Percentiles rank a stretch among this genome's conserved stretches.
These are phyloP conservation scores for Atta cephalotes DNA, from an alignment of 1,140 invertebrate genomes.

Conservation along the genomic window DNA sequence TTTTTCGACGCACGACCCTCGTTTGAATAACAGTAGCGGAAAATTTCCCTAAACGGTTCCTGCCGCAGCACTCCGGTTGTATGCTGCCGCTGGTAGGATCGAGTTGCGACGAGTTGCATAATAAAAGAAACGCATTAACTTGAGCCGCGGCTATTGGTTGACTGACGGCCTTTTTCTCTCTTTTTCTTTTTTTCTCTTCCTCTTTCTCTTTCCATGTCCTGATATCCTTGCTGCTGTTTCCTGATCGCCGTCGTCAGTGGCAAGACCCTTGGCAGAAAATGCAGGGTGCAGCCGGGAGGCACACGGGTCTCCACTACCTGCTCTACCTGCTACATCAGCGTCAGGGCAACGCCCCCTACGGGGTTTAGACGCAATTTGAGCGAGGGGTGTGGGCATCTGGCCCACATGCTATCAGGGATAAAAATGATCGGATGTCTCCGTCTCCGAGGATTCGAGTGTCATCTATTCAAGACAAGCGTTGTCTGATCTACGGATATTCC, in stretches of 20 bases:
- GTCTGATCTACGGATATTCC: constrained; percentile 45
- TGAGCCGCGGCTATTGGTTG: constrained; percentile 65
- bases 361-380: constrained; percentile 52
- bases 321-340: constrained; percentile 82
- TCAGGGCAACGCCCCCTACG: constrained; percentile 35
- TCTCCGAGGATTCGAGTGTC: constrained; percentile 81
- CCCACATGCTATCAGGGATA: constrained; percentile 65
- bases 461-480: constrained; percentile 64
- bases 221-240: constrained; percentile 18
- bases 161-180: constrained; percentile 18
- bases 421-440: constrained; percentile 78
- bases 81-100: constrained; percentile 66
- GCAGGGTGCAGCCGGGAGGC: constrained; percentile 66
- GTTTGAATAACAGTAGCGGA: constrained; percentile 84
- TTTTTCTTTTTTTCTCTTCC: not conserved
- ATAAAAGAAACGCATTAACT: constrained; percentile 85
- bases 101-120: constrained; percentile 79
- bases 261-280: constrained; percentile 36
- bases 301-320: constrained; percentile 80
- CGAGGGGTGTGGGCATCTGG: constrained; percentile 63
- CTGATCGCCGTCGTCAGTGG: constrained; percentile 1
- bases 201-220: not conserved
- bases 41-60: constrained; percentile 86
- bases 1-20: constrained; percentile 79
- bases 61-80: constrained; percentile 76